Evolutionary conservation across 2,113 vertebrate species (phyloP).

Genomic region (Varanus salvator): DNA sequence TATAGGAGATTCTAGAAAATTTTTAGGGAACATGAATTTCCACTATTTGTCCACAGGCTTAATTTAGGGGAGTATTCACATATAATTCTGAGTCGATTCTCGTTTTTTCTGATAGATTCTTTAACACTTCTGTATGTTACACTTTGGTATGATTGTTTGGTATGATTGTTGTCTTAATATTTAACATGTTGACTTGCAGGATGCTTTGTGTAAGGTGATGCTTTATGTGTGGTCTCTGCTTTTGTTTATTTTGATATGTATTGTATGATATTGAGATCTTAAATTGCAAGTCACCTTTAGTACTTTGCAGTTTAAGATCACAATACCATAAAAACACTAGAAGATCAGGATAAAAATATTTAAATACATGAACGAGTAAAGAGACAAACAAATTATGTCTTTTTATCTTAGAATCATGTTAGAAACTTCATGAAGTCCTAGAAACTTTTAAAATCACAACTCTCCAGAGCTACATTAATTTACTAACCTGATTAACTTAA

Average conservation of each 20-base stretch:
- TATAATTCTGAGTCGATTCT: neutral
- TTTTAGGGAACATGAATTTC: neutral
- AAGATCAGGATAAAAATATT: neutral
- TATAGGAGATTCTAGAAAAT: neutral
- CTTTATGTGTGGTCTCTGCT: neutral
- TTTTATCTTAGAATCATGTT: slow-evolving; percentile 1
- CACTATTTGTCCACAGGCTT: neutral
- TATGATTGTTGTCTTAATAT: neutral
- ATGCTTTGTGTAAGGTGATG: neutral
- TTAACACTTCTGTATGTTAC: rapidly evolving
- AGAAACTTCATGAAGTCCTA: slow-evolving; percentile 21
- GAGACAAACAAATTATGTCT: neutral
- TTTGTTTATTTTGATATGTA: neutral
- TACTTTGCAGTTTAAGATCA: too few relatives aligned
- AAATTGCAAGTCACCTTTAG: neutral
- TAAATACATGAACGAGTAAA: neutral
- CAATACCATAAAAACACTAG: neutral
- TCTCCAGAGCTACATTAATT: slow-evolving; percentile 31
- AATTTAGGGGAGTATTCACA: neutral
- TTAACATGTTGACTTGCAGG: slow-evolving; percentile 2
- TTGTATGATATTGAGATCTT: neutral
- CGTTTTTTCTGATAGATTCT: neutral
- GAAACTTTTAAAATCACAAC: slow-evolving; percentile 40
- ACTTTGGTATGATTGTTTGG: neutral
- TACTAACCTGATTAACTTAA: slow-evolving; percentile 42